Evolutionary conservation across 2,888 invertebrate species (phyloP).

Genomic region (Cataglyphis altisquamis): DNA sequence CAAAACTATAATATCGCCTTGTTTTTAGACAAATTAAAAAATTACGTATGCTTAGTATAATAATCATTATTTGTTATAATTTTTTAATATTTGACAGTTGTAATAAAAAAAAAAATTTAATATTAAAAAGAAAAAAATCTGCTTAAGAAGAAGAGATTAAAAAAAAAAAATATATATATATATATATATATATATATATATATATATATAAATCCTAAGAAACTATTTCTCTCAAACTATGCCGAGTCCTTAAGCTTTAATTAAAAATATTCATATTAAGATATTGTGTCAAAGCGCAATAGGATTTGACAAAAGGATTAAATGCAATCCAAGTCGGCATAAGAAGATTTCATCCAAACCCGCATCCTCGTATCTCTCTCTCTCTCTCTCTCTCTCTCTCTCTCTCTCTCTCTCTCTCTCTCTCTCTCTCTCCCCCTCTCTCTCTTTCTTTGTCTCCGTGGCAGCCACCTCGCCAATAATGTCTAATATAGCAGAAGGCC

Average conservation of each 20-base stretch:
- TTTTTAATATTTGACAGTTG: neutral
- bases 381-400: neutral
- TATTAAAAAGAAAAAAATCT: neutral
- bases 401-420: neutral
- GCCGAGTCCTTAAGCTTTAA: neutral
- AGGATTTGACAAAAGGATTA: slow-evolving; percentile 68
- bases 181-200: too few species aligned
- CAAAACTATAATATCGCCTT: neutral
- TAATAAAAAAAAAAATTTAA: neutral
- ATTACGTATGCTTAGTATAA: neutral
- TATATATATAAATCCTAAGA: neutral
- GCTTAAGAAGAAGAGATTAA: neutral
- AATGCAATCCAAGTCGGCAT: slow-evolving; percentile 57
- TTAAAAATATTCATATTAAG: slow-evolving; percentile 28
- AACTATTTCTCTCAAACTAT: neutral
- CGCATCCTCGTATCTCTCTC: slow-evolving; percentile 56
- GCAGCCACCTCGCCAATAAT: slow-evolving; percentile 70
- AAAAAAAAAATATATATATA: neutral
- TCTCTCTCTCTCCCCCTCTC: neutral
- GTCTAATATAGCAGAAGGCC: slow-evolving; percentile 85
- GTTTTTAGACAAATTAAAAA: neutral
- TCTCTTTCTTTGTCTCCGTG: slow-evolving; percentile 13
- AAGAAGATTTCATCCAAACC: slow-evolving; percentile 48
- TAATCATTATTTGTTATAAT: neutral
- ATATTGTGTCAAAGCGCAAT: slow-evolving; percentile 12